Evolutionary conservation across 2,888 invertebrate genomes (phyloP).

Genomic region (Lithophane socia): DNA sequence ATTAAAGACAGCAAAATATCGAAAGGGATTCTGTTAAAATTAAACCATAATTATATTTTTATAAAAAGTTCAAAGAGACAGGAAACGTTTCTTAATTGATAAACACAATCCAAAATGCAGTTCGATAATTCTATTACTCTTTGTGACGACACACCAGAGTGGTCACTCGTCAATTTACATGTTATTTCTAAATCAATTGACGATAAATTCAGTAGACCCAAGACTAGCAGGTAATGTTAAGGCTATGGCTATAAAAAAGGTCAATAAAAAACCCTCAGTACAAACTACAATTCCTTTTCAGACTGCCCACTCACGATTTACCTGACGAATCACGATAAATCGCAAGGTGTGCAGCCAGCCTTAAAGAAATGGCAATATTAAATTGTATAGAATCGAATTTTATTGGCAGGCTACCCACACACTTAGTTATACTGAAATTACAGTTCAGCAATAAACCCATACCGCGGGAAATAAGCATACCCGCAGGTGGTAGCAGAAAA

Average conservation of each 20-base stretch:
- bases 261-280: neutral
- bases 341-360: conserved; percentile 22
- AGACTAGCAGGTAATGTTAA: neutral
- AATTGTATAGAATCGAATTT: conserved; percentile 59
- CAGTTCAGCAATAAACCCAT: conserved; percentile 61
- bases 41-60: conserved; percentile 2
- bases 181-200: conserved; percentile 21
- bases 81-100: conserved; percentile 3
- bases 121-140: conserved; percentile 6
- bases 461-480: conserved; percentile 61
- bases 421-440: conserved; percentile 62
- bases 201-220: conserved; percentile 14
- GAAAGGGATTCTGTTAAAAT: neutral
- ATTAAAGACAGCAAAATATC: neutral
- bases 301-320: conserved; percentile 26
- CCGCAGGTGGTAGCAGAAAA: conserved; percentile 80
- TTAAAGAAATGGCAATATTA: conserved; percentile 47
- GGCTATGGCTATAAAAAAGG: neutral
- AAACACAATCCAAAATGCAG: neutral
- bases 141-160: neutral
- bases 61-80: neutral
- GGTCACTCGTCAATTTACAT: neutral
- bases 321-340: conserved; percentile 22
- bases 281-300: conserved; percentile 24
- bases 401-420: conserved; percentile 57